Conservation (phyloP, 2,888 invertebrate species). For the Drosophila nr. fundita region DNA sequence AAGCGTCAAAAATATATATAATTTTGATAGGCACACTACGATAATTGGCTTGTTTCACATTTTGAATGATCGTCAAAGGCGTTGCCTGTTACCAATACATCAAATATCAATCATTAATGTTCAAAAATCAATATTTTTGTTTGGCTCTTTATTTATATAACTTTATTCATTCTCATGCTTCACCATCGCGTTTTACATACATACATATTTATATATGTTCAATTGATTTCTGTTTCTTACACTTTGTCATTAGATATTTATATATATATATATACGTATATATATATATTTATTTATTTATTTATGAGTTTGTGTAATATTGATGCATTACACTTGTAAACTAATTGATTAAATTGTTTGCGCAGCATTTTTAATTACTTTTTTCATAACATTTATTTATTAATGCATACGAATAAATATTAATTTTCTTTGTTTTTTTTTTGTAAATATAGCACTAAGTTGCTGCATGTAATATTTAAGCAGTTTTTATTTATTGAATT, state of each 20-base stretch:
- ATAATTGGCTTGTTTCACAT: conserved; percentile 50
- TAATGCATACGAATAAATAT: conserved; percentile 67
- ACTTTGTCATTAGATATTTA: conserved; percentile 33
- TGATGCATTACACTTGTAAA: conserved; percentile 33
- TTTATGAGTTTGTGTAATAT: conserved; percentile 26
- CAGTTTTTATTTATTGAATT: conserved; percentile 56
- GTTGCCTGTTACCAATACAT: conserved; percentile 32
- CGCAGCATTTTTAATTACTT: conserved; percentile 50
- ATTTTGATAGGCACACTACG: conserved; percentile 44
- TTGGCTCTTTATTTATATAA: conserved; percentile 56
- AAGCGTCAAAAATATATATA: conserved; percentile 13
- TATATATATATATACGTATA: conserved; percentile 1
- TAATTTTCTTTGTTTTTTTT: conserved; percentile 16
- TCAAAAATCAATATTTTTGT: conserved; percentile 37
- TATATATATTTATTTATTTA: conserved; percentile 17
- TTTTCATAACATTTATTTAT: conserved; percentile 56
- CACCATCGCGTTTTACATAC: conserved; percentile 43
- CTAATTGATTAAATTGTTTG: conserved; percentile 57
- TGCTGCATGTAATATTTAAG: conserved; percentile 67
- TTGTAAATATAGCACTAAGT: conserved; percentile 71
- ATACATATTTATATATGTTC: conserved; percentile 44
- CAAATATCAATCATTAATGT: conserved; percentile 46
- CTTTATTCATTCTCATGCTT: conserved; percentile 63
- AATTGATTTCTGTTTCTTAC: conserved; percentile 39
- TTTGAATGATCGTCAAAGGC: conserved; percentile 33